Evolutionary conservation across 2,113 vertebrate genomes (phyloP).

Genomic region (Pachycephala philippinensis): DNA sequence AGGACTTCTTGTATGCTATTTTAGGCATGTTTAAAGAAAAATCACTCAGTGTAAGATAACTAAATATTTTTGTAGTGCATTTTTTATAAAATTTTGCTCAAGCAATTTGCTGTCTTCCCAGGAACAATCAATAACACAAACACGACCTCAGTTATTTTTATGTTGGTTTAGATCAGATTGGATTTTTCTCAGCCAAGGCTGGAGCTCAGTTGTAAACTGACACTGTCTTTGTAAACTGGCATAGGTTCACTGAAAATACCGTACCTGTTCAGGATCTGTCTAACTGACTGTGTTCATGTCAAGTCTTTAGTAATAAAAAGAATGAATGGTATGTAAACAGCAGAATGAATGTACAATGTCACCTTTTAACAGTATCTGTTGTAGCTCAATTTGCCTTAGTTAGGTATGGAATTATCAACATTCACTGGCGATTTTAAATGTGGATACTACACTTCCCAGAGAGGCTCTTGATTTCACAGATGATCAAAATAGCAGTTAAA

Average conservation of each 20-base stretch:
- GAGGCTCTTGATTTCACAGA: neutral
- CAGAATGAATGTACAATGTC: constrained; percentile 2
- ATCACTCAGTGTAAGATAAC: neutral
- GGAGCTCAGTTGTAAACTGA: neutral
- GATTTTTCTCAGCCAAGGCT: neutral
- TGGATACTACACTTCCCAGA: neutral
- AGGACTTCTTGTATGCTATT: neutral
- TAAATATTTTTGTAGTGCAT: neutral
- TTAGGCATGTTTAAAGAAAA: neutral
- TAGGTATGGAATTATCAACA: neutral
- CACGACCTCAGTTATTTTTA: neutral
- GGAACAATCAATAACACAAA: neutral
- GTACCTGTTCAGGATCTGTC: neutral
- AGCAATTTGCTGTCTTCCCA: neutral
- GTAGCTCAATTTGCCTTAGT: neutral
- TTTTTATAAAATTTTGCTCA: neutral
- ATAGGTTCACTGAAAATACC: neutral
- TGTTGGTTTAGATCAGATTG: neutral
- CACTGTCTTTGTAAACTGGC: neutral
- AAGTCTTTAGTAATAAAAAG: neutral
- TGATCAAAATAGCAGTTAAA: neutral
- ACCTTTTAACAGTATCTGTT: neutral
- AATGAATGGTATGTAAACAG: constrained; percentile 51
- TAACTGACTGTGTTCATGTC: neutral
- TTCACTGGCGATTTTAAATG: neutral